Conservation (phyloP, 2,888 invertebrate species). For the Lagria hirta region DNA sequence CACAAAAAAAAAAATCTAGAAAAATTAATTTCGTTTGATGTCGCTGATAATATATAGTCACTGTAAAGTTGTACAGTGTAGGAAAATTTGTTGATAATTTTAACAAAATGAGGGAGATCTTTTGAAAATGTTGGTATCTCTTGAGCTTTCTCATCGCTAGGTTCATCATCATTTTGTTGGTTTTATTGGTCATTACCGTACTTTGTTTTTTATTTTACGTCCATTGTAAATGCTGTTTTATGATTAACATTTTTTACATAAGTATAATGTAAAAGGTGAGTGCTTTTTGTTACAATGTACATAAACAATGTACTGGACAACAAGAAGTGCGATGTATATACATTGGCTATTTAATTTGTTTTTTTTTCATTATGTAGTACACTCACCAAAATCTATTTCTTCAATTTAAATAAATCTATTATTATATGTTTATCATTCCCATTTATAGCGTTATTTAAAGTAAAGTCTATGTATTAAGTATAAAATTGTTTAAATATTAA, state of each 20-base stretch:
- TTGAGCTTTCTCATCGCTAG: slow-evolving; percentile 5
- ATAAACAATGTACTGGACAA: slow-evolving; percentile 17
- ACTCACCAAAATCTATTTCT: slow-evolving; percentile 14
- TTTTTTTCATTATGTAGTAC: slow-evolving; percentile 1
- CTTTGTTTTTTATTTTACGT: slow-evolving; percentile 21
- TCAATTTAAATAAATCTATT: slow-evolving; percentile 6
- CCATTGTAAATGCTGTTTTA: slow-evolving; percentile 23
- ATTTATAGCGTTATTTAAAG: slow-evolving; percentile 27
- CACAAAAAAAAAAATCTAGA: slow-evolving; percentile 19
- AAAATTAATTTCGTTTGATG: slow-evolving; percentile 15
- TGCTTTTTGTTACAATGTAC: slow-evolving; percentile 20
- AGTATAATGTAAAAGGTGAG: slow-evolving; percentile 12
- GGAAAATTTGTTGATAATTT: slow-evolving; percentile 14
- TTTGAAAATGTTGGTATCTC: neutral
- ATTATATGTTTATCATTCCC: slow-evolving; percentile 25
- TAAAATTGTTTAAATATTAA: slow-evolving; percentile 10
- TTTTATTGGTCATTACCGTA: slow-evolving; percentile 13
- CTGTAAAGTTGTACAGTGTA: slow-evolving; percentile 20
- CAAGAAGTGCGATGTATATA: slow-evolving; percentile 23
- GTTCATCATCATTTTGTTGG: slow-evolving; percentile 14
- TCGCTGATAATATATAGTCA: slow-evolving; percentile 14
- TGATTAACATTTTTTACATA: slow-evolving; percentile 14
- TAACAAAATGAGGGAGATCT: slow-evolving; percentile 1
- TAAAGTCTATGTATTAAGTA: slow-evolving; percentile 23
- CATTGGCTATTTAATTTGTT: slow-evolving; percentile 9